Conservation (phyloP, 2,888 invertebrate genomes). For the Agriotes lineatus region DNA sequence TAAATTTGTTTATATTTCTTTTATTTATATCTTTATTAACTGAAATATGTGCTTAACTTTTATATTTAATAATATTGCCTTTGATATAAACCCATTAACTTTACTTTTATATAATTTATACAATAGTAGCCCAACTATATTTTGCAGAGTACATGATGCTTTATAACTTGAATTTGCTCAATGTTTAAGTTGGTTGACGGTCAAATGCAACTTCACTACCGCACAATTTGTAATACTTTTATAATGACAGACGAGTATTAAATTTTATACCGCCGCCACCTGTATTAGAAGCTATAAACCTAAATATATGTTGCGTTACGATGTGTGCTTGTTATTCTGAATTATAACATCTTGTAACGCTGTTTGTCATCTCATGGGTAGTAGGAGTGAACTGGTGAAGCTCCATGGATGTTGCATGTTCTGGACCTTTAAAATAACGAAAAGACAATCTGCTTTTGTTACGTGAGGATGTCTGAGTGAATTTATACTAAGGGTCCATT, state of each 20-base stretch:
- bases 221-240: constrained; percentile 36
- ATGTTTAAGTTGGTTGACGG: constrained; percentile 1
- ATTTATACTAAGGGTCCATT: constrained; percentile 53
- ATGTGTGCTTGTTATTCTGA: constrained; percentile 37
- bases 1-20: no score
- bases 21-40: no score
- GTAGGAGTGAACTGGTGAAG: constrained; percentile 4
- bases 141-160: neutral
- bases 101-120: neutral
- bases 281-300: constrained; percentile 3
- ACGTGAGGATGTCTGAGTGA: constrained; percentile 21
- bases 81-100: constrained; percentile 10
- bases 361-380: neutral
- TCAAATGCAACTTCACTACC: constrained; percentile 3
- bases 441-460: constrained; percentile 31
- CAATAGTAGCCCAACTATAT: neutral
- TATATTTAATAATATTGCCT: constrained; percentile 25
- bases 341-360: constrained; percentile 9
- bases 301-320: constrained; percentile 7
- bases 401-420: constrained; percentile 20
- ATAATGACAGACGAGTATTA: constrained; percentile 10
- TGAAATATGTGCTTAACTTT: neutral
- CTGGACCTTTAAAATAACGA: constrained; percentile 33
- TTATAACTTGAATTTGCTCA: constrained; percentile 24
- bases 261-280: neutral